phyloP scores from a whole-genome alignment of 2,113 vertebrate genomes.

The Marcusenius ussheri region DNA sequence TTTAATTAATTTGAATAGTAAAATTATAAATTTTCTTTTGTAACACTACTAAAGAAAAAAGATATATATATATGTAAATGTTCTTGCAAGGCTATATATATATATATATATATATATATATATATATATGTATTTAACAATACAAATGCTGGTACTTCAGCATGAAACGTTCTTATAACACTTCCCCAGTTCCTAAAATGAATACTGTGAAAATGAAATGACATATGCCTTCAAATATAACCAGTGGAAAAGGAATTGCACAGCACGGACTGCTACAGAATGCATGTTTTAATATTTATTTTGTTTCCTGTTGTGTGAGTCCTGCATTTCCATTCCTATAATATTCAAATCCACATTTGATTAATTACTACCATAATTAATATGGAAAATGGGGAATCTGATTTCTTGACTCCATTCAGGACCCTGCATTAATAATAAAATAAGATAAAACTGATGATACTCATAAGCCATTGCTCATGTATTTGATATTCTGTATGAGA shows the following conservation, averaged over 20 bases:
- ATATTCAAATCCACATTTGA: constrained; percentile 39
- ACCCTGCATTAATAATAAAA: constrained; percentile 26
- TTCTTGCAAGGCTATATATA: no score
- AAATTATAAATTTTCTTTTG: neutral
- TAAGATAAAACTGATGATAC: constrained; percentile 59
- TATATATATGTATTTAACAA: neutral
- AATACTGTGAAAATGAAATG: constrained; percentile 14
- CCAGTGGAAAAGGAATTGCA: constrained; percentile 11
- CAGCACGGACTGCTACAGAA: constrained; percentile 17
- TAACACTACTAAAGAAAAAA: neutral
- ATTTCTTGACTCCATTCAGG: constrained; percentile 30
- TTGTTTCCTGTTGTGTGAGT: constrained; percentile 29
- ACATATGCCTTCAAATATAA: constrained; percentile 22
- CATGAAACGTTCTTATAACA: neutral
- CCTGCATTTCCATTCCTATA: constrained; percentile 32
- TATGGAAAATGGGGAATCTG: constrained; percentile 29
- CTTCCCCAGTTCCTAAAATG: neutral
- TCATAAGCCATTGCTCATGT: constrained; percentile 42
- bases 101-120: no score
- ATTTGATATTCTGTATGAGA: constrained; percentile 45
- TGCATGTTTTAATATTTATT: constrained; percentile 10
- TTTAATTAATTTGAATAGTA: neutral
- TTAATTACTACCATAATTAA: constrained; percentile 44
- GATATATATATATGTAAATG: no score
- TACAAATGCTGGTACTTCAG: neutral